A percentile compares a stretch with the other conserved stretches of the same genome.
Conservation (phyloP, 2,888 invertebrate species). For the Nymphalis urticae region DNA sequence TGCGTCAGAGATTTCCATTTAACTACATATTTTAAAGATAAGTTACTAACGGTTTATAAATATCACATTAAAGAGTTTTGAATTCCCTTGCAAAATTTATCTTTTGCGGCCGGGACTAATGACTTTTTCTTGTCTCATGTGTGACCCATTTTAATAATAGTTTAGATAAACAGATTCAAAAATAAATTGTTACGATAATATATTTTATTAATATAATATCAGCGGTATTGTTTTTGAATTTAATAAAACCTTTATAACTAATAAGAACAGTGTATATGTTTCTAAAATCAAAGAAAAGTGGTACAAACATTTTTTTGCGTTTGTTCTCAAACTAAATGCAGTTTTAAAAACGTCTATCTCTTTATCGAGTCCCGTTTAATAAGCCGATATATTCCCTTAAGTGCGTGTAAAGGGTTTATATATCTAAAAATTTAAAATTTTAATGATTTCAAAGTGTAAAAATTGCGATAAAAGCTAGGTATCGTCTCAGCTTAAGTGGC, state of each 20-base stretch:
- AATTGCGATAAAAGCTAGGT: slow-evolving; percentile 67
- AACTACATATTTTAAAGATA: not conserved
- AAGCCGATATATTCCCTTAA: slow-evolving; percentile 29
- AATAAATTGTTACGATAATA: not conserved
- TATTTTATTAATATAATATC: too few species aligned
- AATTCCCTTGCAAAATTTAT: slow-evolving; percentile 37
- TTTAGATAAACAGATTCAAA: slow-evolving; percentile 6
- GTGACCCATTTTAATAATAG: slow-evolving; percentile 7
- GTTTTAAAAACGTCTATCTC: slow-evolving; percentile 6
- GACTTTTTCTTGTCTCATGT: slow-evolving; percentile 54
- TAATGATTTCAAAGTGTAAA: slow-evolving; percentile 71
- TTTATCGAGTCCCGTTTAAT: slow-evolving; percentile 34
- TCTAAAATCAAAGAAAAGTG: too few species aligned
- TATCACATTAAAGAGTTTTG: not conserved
- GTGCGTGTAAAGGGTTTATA: slow-evolving; percentile 27
- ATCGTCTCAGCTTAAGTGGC: slow-evolving; percentile 71
- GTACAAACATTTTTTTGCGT: too few species aligned
- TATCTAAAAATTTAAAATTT: slow-evolving; percentile 50
- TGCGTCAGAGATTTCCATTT: slow-evolving; percentile 14
- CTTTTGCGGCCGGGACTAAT: slow-evolving; percentile 61
- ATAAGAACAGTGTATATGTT: too few species aligned
- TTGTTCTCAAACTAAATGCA: not conserved
- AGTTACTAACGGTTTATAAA: not conserved
- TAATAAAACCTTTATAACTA: not conserved
- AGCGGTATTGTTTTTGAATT: too few species aligned